phyloP scores from a whole-genome alignment of 2,113 vertebrate species.

The Gorsachius goisagi region DNA sequence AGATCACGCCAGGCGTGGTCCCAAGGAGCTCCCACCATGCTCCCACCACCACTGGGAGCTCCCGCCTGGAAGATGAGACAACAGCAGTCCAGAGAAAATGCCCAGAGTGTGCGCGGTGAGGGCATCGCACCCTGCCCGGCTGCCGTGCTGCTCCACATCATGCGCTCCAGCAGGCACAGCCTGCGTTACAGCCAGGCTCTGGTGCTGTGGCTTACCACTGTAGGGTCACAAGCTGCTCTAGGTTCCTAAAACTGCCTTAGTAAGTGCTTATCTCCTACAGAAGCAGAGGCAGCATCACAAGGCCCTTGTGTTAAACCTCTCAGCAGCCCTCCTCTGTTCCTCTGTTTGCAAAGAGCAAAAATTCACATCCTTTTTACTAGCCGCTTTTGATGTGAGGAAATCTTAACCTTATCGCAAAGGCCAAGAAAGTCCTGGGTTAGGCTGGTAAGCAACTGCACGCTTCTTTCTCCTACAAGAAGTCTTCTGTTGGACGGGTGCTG shows the following conservation, averaged over 20 bases:
- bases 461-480: not conserved
- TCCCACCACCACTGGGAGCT: not conserved
- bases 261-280: not conserved
- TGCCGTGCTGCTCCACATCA: not conserved
- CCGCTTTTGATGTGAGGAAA: not conserved
- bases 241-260: not conserved
- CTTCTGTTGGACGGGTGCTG: not conserved
- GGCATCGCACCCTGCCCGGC: not conserved
- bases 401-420: not conserved
- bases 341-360: not conserved
- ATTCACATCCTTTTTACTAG: not conserved
- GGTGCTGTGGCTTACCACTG: rapidly evolving
- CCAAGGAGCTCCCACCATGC: not conserved
- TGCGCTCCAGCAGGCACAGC: not conserved
- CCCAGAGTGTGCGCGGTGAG: rapidly evolving
- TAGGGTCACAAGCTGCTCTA: not conserved
- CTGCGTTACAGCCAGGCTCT: not conserved
- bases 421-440: not conserved
- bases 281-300: not conserved
- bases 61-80: not conserved
- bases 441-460: not conserved
- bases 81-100: not conserved
- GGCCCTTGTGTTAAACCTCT: not conserved
- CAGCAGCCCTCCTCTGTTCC: not conserved
- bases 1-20: not conserved